Base-by-base conservation (phyloP, 92 coral and sea anemone species). In the Diadumene lineata region DNA sequence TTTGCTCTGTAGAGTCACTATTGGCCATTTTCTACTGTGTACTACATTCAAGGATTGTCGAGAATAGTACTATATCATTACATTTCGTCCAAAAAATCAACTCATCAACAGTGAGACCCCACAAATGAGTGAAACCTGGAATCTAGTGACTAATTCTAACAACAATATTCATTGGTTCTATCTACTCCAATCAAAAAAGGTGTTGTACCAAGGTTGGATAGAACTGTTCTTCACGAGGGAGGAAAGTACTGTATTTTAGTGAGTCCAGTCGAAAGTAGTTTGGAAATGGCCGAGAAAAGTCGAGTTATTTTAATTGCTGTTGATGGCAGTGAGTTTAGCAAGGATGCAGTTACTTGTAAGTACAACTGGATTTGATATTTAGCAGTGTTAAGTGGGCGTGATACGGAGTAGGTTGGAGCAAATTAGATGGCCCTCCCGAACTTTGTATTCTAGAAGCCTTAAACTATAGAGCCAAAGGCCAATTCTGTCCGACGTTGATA, bases 291-390 rank as follows among this genome's bases (percentile, higher is more conserved):
- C 18, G 53, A 19, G 30, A n/a, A n/a, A n/a, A 31, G 18, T 0
- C 38, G 80, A 64, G 48, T 77, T 0, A 79, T 84, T 9, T 32
- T 53, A 6, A 53, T 84, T 11, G 80, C 84, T 53, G 84, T 84
- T 56, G 89, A 84, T 56, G 89, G 89, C 51, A 84, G 89, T 46
- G 65, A 65, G 32, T 43, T 64, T 50, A 78, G 84, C 69, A 70
- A 72, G 24, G 44, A 46, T 46, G 88, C 88, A 30, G 38, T 83
- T 29, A 72, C 62, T 11, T 83, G 88, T 78, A 71, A 83, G 88
- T 83, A 64, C 28, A 7, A 70, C 22, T 17, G n/a, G 19, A 10
- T 23, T 34, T 32, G 33, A 62, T 28, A 30, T 27, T n/a, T 29
- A 28, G 31, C 4, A 11, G 68, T 11, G 43, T 30, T 60, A 30